Evolutionary conservation across 2,113 vertebrate species (phyloP).

Genomic region (Dromas ardeola): DNA sequence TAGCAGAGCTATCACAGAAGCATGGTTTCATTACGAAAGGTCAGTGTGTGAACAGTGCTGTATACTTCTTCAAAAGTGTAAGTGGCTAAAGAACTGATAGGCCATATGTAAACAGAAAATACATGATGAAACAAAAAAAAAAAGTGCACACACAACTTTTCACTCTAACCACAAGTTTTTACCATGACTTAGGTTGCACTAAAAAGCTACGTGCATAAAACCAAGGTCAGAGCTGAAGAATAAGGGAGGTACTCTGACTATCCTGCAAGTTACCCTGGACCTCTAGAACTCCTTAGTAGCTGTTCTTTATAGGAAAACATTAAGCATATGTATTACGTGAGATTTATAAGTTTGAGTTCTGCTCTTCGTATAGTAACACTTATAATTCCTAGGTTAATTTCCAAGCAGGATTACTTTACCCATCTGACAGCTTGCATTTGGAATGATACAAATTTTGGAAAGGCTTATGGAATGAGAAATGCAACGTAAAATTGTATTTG

Average conservation of each 20-base stretch:
- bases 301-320: background rate
- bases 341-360: background rate
- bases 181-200: background rate
- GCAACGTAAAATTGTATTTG: background rate
- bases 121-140: too few species aligned
- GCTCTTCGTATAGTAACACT: background rate
- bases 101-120: background rate
- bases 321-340: background rate
- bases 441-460: background rate
- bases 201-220: background rate
- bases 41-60: background rate
- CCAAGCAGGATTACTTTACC: background rate
- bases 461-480: background rate
- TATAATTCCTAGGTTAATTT: background rate
- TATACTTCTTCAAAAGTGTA: background rate
- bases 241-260: background rate
- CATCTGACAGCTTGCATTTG: background rate
- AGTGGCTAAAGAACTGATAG: background rate
- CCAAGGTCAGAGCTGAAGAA: background rate
- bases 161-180: background rate
- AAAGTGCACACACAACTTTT: background rate
- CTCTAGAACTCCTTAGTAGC: background rate
- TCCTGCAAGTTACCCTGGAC: background rate
- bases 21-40: background rate
- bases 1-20: background rate